A percentile compares a stretch with the other conserved stretches of the same genome.
phyloP scores from a whole-genome alignment of 2,888 invertebrate species.

The Sepiola atlantica region DNA sequence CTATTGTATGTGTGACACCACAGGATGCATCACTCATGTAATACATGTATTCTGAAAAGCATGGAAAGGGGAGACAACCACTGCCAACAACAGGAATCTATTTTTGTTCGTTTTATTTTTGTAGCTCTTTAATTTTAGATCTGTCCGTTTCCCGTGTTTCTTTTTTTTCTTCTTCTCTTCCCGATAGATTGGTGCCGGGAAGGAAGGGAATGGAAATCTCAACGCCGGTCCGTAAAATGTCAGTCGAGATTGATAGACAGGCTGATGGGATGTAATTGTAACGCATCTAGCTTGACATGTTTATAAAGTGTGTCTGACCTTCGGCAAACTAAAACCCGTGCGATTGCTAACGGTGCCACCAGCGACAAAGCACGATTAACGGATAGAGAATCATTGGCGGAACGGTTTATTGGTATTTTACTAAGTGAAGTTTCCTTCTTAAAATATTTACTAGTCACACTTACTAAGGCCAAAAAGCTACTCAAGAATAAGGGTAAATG shows the following conservation, averaged over 20 bases:
- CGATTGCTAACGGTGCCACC: neutral
- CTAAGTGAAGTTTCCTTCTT: no score
- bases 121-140: neutral
- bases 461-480: no score
- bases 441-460: no score
- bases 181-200: no score
- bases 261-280: neutral
- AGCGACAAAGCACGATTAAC: neutral
- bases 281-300: neutral
- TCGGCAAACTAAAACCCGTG: neutral
- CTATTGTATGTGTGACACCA: neutral
- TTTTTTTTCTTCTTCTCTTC: neutral
- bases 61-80: neutral
- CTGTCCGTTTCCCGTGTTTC: neutral
- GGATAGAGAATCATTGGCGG: no score
- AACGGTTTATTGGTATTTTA: no score
- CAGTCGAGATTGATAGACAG: neutral
- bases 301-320: slow-evolving; percentile 8
- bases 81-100: neutral
- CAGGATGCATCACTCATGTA: neutral
- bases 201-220: neutral
- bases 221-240: slow-evolving; percentile 5
- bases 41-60: neutral
- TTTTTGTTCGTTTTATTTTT: neutral
- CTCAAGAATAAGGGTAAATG: neutral